Conservation (phyloP, 2,113 vertebrate species). For the Pangasianodon gigas region DNA sequence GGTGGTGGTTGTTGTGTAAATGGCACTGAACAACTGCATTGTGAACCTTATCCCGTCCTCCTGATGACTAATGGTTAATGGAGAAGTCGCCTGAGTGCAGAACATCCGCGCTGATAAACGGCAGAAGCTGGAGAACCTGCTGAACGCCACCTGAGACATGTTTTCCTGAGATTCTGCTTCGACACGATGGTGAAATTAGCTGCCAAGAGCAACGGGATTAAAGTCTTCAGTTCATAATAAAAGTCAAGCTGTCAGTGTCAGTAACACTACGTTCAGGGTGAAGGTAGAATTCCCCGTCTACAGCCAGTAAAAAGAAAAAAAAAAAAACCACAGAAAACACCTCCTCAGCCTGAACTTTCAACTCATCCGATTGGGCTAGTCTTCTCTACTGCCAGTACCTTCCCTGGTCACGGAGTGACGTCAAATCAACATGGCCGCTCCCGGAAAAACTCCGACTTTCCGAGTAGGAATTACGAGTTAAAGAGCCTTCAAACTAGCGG, state of each 20-base stretch:
- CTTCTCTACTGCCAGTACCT: background rate
- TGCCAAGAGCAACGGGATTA: background rate
- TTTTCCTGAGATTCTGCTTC: background rate
- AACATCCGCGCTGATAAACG: slow-evolving; percentile 43
- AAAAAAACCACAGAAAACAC: background rate
- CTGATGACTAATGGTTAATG: slow-evolving; percentile 64
- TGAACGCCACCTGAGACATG: slow-evolving; percentile 55
- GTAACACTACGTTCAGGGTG: background rate
- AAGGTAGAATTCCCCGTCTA: background rate
- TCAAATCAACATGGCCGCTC: background rate
- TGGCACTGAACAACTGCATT: background rate
- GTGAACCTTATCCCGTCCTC: slow-evolving; percentile 66
- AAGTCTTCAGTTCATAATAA: slow-evolving; percentile 26
- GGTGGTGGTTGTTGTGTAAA: background rate
- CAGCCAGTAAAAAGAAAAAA: background rate
- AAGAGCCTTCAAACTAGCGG: background rate
- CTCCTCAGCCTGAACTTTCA: background rate
- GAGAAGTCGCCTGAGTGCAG: slow-evolving; percentile 51
- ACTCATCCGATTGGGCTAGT: too few relatives aligned
- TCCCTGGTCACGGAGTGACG: background rate
- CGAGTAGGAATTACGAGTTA: slow-evolving; percentile 12
- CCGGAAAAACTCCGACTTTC: background rate
- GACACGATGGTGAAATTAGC: background rate
- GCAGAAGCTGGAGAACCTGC: slow-evolving; percentile 11
- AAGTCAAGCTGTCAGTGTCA: background rate